Evolutionary conservation across 2,888 invertebrate species (phyloP).

Genomic region (Gibbula magus): DNA sequence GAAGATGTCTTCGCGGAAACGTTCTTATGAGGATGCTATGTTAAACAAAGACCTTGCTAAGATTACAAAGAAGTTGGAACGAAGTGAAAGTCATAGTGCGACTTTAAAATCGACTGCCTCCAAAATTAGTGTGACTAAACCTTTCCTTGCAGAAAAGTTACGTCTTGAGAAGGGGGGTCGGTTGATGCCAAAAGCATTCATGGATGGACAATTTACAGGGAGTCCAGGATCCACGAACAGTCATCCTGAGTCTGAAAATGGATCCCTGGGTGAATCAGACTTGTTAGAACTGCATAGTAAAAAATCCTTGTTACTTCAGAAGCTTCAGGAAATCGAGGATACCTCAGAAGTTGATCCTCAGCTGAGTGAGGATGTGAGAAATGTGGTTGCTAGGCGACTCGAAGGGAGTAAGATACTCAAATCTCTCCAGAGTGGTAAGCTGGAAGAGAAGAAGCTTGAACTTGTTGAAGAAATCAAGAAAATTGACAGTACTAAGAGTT

Average conservation of each 20-base stretch:
- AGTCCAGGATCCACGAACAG: slow-evolving; percentile 64
- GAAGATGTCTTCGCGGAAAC: slow-evolving; percentile 57
- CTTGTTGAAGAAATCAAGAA: slow-evolving; percentile 48
- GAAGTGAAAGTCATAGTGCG: slow-evolving; percentile 26
- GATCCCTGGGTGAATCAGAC: slow-evolving; percentile 76
- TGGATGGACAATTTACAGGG: slow-evolving; percentile 31
- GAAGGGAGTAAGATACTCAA: slow-evolving; percentile 20
- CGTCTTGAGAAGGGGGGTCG: background rate
- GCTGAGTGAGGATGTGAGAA: slow-evolving; percentile 27
- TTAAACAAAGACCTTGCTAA: slow-evolving; percentile 40
- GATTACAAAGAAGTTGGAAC: slow-evolving; percentile 43
- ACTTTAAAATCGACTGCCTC: slow-evolving; percentile 29
- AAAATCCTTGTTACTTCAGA: slow-evolving; percentile 69
- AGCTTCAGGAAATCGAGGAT: slow-evolving; percentile 71
- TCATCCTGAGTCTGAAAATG: slow-evolving; percentile 77
- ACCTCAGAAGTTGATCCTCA: slow-evolving; percentile 35
- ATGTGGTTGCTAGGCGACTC: slow-evolving; percentile 17
- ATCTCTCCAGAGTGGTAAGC: slow-evolving; percentile 6
- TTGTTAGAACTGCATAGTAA: slow-evolving; percentile 69
- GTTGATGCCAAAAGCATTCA: slow-evolving; percentile 22
- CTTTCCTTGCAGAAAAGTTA: slow-evolving; percentile 12
- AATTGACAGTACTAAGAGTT: slow-evolving; percentile 61
- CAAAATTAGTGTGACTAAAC: slow-evolving; percentile 20
- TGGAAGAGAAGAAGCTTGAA: slow-evolving; percentile 39
- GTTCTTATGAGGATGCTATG: slow-evolving; percentile 59